Evolutionary conservation across 2,888 invertebrate genomes (phyloP).

Genomic region (Rhaphigaster nebulosa): DNA sequence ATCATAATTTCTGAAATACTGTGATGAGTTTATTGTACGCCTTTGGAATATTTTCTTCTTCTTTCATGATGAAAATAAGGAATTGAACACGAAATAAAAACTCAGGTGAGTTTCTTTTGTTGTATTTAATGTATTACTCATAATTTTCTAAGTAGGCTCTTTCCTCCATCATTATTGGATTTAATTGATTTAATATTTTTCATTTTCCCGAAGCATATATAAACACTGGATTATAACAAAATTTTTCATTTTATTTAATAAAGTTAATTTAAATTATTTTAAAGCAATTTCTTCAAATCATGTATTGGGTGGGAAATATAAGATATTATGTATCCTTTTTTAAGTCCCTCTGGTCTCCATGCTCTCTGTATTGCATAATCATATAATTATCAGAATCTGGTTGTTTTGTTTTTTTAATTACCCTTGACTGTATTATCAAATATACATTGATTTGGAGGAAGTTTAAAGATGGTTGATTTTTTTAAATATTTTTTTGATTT

Average conservation of each 20-base stretch:
- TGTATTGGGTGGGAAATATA: neutral
- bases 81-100: neutral
- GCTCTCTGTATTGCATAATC: neutral
- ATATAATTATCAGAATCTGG: neutral
- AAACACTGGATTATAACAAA: neutral
- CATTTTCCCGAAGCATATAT: neutral
- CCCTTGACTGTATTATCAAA: neutral
- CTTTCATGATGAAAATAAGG: neutral
- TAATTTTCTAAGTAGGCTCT: neutral
- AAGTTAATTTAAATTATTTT: neutral
- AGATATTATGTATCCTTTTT: neutral
- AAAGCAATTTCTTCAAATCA: neutral
- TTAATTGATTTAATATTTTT: neutral
- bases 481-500: neutral
- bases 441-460: neutral
- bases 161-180: neutral
- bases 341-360: neutral
- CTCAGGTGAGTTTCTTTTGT: slow-evolving; percentile 22
- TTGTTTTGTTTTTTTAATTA: neutral
- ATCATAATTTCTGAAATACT: neutral
- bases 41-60: neutral
- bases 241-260: neutral
- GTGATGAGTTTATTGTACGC: neutral
- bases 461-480: neutral
- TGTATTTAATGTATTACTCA: neutral